Evolutionary conservation across 2,797 vertebrate genomes (phyloP), one percentile per base, ranked within the genome.

Genomic region (Menidia menidia): DNA sequence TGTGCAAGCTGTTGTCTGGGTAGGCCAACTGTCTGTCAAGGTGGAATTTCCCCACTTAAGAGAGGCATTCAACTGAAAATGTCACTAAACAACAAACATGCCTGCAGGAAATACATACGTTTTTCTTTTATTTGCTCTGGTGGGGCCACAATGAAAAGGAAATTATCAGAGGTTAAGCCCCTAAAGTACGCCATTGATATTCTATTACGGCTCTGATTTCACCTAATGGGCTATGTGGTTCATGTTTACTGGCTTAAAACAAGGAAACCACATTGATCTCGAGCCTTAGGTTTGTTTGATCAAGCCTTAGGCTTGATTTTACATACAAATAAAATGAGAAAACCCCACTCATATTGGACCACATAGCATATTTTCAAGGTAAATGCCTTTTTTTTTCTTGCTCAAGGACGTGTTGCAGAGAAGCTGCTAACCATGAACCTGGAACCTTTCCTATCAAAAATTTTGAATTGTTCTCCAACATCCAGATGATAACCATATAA

Each of bases 401-500:
- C 64, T 78, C 83, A 90, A 89, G 88, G 91, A 81, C 88, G 80
- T 6, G 51, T 83, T 85, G 85, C 82, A 86, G 79, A 18, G 72
- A 80, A 43, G 42, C 53, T 19, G 62, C 78, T 62, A 56, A 78
- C 43, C 56, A 61, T 84, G 78, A 88, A 89, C 83, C 82, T 44
- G 42, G 88, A 87, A 89, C 92, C 91, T 89, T 85, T 84, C 32
- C 83, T 43, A 88, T 91, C 64, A 39, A 82, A 85, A 79, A 70
- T 78, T 77, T 85, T 82, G 87, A 89, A 86, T 89, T 87, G 86
- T 85, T 83, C 76, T 66, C 80, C 83, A 68, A 75, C 86, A 87
- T 90, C 83, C 83, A 88, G 88, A 91, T 91, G 86, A 87, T 92
- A 90, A 92, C 88, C 90, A 91, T 90, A 92, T 92, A 92, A 90